phyloP scores from a whole-genome alignment of 2,888 invertebrate genomes.

The Drosophila paramelanica region DNA sequence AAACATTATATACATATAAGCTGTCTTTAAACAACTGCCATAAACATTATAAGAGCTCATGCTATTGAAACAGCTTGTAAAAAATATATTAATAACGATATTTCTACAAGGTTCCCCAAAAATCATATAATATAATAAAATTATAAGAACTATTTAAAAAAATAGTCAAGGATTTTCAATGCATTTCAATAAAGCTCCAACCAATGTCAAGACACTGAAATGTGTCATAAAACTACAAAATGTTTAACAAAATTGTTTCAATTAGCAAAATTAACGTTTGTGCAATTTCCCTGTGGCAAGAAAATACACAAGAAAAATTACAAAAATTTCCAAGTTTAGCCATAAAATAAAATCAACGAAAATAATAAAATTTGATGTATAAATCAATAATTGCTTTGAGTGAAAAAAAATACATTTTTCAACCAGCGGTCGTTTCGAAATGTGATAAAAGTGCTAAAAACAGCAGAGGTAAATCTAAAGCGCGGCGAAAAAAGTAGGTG shows the following conservation, averaged over 20 bases:
- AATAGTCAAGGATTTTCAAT: background rate
- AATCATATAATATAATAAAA: background rate
- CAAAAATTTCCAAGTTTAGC: constrained; percentile 22
- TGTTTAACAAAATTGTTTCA: background rate
- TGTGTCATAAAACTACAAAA: constrained; percentile 2
- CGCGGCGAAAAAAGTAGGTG: constrained; percentile 56
- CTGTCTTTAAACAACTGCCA: too few species aligned
- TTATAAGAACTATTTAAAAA: background rate
- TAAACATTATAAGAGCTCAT: too few species aligned
- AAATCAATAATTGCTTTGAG: constrained; percentile 47
- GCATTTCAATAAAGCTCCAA: background rate
- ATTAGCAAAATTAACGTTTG: constrained; percentile 15
- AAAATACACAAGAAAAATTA: constrained; percentile 2
- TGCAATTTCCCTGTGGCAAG: constrained; percentile 19
- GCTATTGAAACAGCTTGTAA: too few species aligned
- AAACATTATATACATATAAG: too few species aligned
- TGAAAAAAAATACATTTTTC: constrained; percentile 26
- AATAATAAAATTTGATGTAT: constrained; percentile 42
- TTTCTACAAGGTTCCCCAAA: too few species aligned
- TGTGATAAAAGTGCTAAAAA: constrained; percentile 49
- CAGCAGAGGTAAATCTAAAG: constrained; percentile 45
- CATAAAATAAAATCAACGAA: constrained; percentile 11
- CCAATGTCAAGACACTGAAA: constrained; percentile 33
- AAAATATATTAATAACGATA: too few species aligned
- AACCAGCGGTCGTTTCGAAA: constrained; percentile 54